Evolutionary conservation across 2,888 invertebrate species (phyloP), one percentile per base, ranked within the genome.

Genomic region (Spodoptera littoralis): DNA sequence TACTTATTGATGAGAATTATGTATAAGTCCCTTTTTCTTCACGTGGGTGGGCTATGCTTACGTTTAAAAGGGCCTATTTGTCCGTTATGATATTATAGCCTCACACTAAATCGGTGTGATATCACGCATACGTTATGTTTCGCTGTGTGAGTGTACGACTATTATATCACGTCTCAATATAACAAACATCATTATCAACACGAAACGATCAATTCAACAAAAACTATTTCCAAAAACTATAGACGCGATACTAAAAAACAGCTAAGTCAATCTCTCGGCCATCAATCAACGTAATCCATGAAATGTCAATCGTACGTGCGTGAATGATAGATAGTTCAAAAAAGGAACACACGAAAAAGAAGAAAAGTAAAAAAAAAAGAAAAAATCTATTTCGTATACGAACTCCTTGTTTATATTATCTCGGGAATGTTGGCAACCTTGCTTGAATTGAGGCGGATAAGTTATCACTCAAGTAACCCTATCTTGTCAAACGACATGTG

Each of bases 401-500:
- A 53, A 36, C 50, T 63, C 53, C 53, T 64, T 71, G 62, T 66
- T 76, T 76, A 60, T 76, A 41, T 36, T 74, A 59, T 71, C 49
- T 57, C 49, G 44, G 30, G 56, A 75, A 77, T 61, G 55, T 73
- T 61, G 42, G 64, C 56, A 62, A 70, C 75, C 71, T 64, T 67
- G 55, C 60, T 68, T 53, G 70, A 78, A 75, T 76, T 76, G 67
- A 63, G 57, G 60, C 55, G 59, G 77, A 70, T 70, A 76, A 76
- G 56, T 81, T 77, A 77, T 75, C 75, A 77, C 71, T 77, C 66
- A 65, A 73, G 71, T 65, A 73, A 63, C 73, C 72, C 70, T 77
- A 81, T 70, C 65, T 72, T 69, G 73, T 60, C 50, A 65, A 81
- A 75, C 66, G 76, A 82, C 77, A 77, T 65, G 56, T 73, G 80